Base-by-base conservation (phyloP, 2,888 invertebrate species). In the Amblyteles armatorius region DNA sequence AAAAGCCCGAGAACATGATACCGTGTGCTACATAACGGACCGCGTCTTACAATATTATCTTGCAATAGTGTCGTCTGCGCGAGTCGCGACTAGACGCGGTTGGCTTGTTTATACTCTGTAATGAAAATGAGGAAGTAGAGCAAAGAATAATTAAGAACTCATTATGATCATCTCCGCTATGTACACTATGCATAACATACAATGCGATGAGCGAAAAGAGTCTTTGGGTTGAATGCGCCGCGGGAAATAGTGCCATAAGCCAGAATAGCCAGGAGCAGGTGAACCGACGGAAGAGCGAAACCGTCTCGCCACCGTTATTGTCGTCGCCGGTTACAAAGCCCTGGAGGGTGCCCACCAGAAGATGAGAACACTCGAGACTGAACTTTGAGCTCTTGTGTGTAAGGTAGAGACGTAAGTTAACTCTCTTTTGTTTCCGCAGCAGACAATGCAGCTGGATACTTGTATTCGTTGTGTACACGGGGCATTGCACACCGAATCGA, bases 361-460 rank as follows among this genome's bases (percentile, higher is more conserved):
- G 72, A 78, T 73, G 78, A 83, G 85, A 88, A 89, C 89, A 90
- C 91, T 91, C 90, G 90, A 91, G 91, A 92, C 90, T 90, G 91
- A 91, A 91, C 91, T 92, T 91, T 91, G 89, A 90, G 91, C 91
- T 91, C 91, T 90, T 90, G 90, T 91, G 90, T 90, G 89, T 89
- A 48, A 52, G 69, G 71, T 26, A 84, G 87, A 87, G 87, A 86
- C 90, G 88, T 90, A 90, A 90, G 91, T 90, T 90, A 91, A 89
- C 92, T 90, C 89, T 85, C 92, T 92, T 92, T 92, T 92, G 92
- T 92, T 91, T 91, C 87, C 87, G 57, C 86, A 52, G 19, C 26
- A 88, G 89, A 92, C 92, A 92, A 92, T 92, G 90, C 90, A 86
- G 90, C 84, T 57, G 52, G 78, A 81, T 84, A 78, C 84, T 73